These are phyloP conservation scores for Potamarius usumacintae DNA, from an alignment of 2,113 vertebrate genomes.

Conservation along the genomic window DNA sequence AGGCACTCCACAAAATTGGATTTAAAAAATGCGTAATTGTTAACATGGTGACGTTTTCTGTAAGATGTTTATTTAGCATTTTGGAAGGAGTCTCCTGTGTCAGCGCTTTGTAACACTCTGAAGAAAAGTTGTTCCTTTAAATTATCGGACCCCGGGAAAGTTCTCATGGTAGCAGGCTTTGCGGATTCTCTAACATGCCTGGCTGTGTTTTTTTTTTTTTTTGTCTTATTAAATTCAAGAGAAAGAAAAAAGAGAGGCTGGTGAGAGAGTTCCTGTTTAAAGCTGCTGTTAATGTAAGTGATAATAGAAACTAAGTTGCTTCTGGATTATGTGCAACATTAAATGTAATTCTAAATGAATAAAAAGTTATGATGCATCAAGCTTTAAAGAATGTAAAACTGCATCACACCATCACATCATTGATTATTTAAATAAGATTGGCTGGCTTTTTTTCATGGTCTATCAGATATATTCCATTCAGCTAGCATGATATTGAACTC, in stretches of 20 bases:
- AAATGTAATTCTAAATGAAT: not conserved
- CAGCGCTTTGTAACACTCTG: not conserved
- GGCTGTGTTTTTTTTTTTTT: not conserved
- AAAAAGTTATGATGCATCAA: not conserved
- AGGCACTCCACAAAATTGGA: not conserved
- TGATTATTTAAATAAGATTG: not conserved
- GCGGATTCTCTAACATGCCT: not conserved
- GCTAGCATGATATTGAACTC: too few species aligned
- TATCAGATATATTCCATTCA: too few species aligned
- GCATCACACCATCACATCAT: not conserved
- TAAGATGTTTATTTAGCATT: not conserved
- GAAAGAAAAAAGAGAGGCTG: not conserved
- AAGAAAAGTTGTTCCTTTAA: not conserved
- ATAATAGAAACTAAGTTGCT: not conserved
- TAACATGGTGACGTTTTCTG: not conserved
- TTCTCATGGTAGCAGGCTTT: not conserved
- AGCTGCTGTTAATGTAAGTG: not conserved
- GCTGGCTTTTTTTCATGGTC: too few species aligned
- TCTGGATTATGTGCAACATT: not conserved
- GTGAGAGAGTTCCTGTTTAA: not conserved
- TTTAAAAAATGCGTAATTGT: not conserved
- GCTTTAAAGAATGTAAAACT: too few species aligned
- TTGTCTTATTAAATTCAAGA: not conserved
- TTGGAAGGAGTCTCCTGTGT: not conserved
- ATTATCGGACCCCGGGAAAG: not conserved